Percentiles rank a stretch among this genome's conserved stretches.
Conservation (phyloP, 2,888 invertebrate species). For the Acrocera orbiculus region DNA sequence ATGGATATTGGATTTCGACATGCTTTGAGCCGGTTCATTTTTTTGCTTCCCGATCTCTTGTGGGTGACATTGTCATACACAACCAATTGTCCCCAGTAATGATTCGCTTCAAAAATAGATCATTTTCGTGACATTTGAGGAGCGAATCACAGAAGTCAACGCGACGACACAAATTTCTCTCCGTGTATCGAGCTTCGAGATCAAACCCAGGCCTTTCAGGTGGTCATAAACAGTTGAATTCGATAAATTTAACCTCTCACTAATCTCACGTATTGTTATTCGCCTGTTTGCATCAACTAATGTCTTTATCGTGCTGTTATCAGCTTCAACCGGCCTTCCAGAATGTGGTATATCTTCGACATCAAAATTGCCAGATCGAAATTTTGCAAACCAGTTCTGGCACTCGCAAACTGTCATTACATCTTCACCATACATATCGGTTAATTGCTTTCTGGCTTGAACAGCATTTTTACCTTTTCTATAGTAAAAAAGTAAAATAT, state of each 20-base stretch:
- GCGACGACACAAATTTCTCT: conserved; percentile 1
- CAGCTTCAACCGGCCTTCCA: conserved; percentile 5
- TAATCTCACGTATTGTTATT: conserved; percentile 2
- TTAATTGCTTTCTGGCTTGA: conserved; percentile 9
- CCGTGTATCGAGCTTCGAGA: not conserved
- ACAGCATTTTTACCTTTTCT: conserved; percentile 5
- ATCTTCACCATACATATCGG: conserved; percentile 13
- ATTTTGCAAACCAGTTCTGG: conserved; percentile 15
- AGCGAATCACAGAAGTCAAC: not conserved
- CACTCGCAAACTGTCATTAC: conserved; percentile 13
- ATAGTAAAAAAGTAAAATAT: conserved; percentile 14
- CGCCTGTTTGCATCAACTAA: conserved; percentile 1
- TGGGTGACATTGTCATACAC: not conserved
- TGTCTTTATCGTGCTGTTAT: not conserved
- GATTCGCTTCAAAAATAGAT: conserved; percentile 1
- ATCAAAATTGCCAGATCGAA: conserved; percentile 15
- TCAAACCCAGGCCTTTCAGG: not conserved
- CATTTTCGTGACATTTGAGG: not conserved
- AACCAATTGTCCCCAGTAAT: not conserved
- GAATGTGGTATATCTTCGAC: conserved; percentile 13
- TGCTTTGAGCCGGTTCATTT: too few species aligned
- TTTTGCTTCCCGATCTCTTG: not conserved
- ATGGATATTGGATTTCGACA: too few species aligned
- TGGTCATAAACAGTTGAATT: conserved; percentile 2
- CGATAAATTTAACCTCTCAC: conserved; percentile 1